These are phyloP conservation scores for Brotula barbata DNA, from an alignment of 2,797 vertebrate genomes.

Conservation along the genomic window DNA sequence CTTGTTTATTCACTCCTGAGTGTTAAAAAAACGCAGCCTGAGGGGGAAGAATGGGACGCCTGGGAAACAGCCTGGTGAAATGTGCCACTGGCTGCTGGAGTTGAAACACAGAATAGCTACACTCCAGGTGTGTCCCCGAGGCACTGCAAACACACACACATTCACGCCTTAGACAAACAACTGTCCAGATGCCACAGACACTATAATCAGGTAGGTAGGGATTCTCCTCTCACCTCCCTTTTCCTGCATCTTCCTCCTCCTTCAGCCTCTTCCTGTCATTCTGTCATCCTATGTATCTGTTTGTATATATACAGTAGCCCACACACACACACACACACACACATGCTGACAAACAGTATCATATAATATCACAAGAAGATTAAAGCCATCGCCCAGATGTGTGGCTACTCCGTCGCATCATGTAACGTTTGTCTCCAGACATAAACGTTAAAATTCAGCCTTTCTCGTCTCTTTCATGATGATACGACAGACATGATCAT, in stretches of 20 bases:
- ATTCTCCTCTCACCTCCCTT: slow-evolving; percentile 37
- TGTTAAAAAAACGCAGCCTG: slow-evolving; percentile 43
- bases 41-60: slow-evolving; percentile 50
- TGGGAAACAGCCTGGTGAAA: slow-evolving; percentile 66
- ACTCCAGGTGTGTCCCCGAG: slow-evolving; percentile 72
- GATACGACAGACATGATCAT: no score
- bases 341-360: not conserved
- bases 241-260: slow-evolving; percentile 24
- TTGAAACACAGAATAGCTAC: slow-evolving; percentile 52
- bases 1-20: slow-evolving; percentile 37
- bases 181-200: slow-evolving; percentile 67
- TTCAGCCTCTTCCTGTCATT: slow-evolving; percentile 45
- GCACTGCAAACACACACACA: slow-evolving; percentile 27
- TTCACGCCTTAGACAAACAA: slow-evolving; percentile 50
- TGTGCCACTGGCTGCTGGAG: slow-evolving; percentile 54
- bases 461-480: not conserved
- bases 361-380: not conserved
- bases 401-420: not conserved
- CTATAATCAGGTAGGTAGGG: slow-evolving; percentile 68
- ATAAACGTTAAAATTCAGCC: not conserved
- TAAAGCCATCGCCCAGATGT: not conserved
- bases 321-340: slow-evolving; percentile 51
- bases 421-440: not conserved
- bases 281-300: slow-evolving; percentile 45
- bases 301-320: slow-evolving; percentile 39